Conservation (phyloP, 2,113 vertebrate genomes). For the Stictonetta naevosa region DNA sequence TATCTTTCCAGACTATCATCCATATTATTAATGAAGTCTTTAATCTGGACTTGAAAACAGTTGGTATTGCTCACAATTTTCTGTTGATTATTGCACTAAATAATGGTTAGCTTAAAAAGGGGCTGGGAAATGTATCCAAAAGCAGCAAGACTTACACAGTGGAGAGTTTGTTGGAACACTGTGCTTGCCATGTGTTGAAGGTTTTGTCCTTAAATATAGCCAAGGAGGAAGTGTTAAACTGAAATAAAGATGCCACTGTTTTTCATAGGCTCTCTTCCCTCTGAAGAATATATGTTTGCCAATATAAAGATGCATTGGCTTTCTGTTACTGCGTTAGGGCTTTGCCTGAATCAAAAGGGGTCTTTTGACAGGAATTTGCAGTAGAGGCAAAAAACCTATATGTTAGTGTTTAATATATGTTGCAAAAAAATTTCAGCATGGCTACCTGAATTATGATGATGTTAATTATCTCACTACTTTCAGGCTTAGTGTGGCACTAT, state of each 20-base stretch:
- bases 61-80: background rate
- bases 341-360: background rate
- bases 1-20: background rate
- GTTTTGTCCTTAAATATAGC: constrained; percentile 32
- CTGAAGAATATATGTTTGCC: background rate
- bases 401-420: background rate
- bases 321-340: background rate
- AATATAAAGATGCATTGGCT: background rate
- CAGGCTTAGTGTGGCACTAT: background rate
- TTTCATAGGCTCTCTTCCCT: background rate
- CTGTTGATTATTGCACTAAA: background rate
- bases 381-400: background rate
- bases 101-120: background rate
- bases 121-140: background rate
- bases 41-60: background rate
- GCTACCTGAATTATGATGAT: background rate
- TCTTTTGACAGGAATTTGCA: background rate
- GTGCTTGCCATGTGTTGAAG: background rate
- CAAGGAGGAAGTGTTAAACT: background rate
- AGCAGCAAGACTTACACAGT: background rate
- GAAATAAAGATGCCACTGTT: constrained; percentile 38
- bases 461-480: background rate
- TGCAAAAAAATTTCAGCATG: background rate
- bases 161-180: background rate
- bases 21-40: background rate